Conservation (phyloP, 2,113 vertebrate species). For the Paraplagusia blochii region DNA sequence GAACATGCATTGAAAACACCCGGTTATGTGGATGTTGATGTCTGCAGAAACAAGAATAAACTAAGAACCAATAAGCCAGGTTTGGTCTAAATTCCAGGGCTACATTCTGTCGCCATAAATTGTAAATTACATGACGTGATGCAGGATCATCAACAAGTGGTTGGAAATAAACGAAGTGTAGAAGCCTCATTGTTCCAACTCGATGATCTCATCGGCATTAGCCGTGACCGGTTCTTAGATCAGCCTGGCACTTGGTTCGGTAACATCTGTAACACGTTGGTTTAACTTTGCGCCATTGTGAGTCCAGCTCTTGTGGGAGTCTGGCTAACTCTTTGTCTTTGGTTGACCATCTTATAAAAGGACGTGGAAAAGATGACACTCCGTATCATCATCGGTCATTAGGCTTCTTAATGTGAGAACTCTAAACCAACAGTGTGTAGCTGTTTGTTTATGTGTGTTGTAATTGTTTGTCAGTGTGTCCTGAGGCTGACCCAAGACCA, state of each 20-base stretch:
- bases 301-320: background rate
- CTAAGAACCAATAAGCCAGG: conserved; percentile 21
- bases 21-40: conserved; percentile 15
- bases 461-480: conserved; percentile 14
- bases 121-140: background rate
- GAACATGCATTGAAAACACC: too few relatives aligned
- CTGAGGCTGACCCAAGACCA: conserved; percentile 41
- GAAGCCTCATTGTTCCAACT: background rate
- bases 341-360: conserved; percentile 10
- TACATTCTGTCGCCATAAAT: background rate
- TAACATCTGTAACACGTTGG: background rate
- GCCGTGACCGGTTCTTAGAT: background rate
- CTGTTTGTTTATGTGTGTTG: conserved; percentile 13
- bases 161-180: background rate
- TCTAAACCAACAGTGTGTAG: conserved; percentile 25
- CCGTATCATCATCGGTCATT: too few relatives aligned
- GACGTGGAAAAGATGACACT: too few relatives aligned
- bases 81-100: conserved; percentile 7
- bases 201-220: background rate
- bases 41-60: conserved; percentile 10
- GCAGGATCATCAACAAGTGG: background rate
- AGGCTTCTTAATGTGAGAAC: too few relatives aligned
- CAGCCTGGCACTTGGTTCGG: background rate
- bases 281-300: background rate
- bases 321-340: background rate